These are phyloP conservation scores for Conops quadrifasciatus DNA, from an alignment of 2,888 invertebrate species.

Conservation along the genomic window DNA sequence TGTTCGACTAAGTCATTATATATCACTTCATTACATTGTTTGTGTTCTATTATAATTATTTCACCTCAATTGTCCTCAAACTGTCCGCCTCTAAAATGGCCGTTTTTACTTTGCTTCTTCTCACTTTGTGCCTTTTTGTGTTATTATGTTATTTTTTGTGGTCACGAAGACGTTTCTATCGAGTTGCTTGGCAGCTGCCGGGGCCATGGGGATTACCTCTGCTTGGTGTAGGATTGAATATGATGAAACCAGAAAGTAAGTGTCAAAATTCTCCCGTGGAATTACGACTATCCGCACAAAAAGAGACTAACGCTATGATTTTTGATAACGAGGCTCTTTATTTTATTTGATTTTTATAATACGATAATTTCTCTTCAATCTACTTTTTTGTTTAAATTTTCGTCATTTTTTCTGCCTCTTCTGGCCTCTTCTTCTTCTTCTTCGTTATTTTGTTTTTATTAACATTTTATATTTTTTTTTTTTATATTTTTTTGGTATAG, in stretches of 20 bases:
- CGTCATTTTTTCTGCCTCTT: not conserved
- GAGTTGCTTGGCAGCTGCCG: slow-evolving; percentile 53
- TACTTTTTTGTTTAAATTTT: slow-evolving; percentile 1
- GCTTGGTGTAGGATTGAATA: slow-evolving; percentile 57
- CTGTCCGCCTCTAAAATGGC: not conserved
- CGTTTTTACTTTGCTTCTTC: not conserved
- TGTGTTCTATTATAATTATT: not conserved
- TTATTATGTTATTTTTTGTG: slow-evolving; percentile 56
- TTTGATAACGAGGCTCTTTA: not conserved
- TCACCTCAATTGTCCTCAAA: not conserved
- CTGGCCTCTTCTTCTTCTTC: too few species aligned
- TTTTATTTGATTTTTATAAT: too few species aligned
- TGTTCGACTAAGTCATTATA: too few species aligned
- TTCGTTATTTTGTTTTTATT: not conserved
- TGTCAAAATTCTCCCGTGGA: not conserved
- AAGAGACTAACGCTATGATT: not conserved
- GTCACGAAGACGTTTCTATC: slow-evolving; percentile 57
- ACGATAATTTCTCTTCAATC: slow-evolving; percentile 7
- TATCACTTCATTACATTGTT: too few species aligned
- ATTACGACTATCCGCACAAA: not conserved
- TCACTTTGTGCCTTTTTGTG: slow-evolving; percentile 34
- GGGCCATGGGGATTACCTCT: slow-evolving; percentile 60
- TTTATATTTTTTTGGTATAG: slow-evolving; percentile 39
- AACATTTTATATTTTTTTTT: slow-evolving; percentile 10
- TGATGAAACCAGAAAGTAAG: slow-evolving; percentile 61